Base-by-base conservation (phyloP, 2,797 vertebrate species). In the Falco rusticolus region DNA sequence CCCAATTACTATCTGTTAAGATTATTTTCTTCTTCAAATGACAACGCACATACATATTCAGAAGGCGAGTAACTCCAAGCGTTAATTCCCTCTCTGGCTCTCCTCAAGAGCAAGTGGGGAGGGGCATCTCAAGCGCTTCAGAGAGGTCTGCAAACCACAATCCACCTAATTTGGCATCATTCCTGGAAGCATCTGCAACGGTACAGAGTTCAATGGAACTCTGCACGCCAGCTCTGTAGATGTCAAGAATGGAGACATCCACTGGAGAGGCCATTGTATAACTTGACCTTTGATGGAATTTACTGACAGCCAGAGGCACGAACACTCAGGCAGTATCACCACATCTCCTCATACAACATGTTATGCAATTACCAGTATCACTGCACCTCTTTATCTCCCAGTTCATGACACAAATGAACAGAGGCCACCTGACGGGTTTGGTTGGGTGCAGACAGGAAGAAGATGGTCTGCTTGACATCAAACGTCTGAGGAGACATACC, bases 281-380 rank as follows among this genome's bases (percentile, higher is more conserved):
- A 37, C 63, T 19, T 91, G 87, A 85, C 91, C 82, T 71, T 64
- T 43, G 64, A 66, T 60, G 87, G 96, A 93, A 94, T 77, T 47
- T 34, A 17, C 64, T 31, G 68, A 34, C 33, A 89, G 84, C 92
- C 6, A 0, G 37, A 74, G 94, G 92, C 84, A 80, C 3, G 1
- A 90, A 29, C 51, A 10, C 56, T 68, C 13, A 14, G 64, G 45
- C 75, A 59, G n/a, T 41, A 89, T 77, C 87, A 7, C 11, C 72
- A 7, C 81, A 93, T 85, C 94, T 95, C 83, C 94, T 66, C 78
- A 85, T 53, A 48, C 39, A 66, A 6, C 9, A 47, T 16, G 64
- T 87, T 74, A 90, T 34, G 90, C 90, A 96, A 83, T 78, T 68
- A 43, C 50, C 57, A 63, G 26, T 48, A 92, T 61, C 95, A 13